phyloP scores from a whole-genome alignment of 2,888 invertebrate genomes.

The Metalampra italica region DNA sequence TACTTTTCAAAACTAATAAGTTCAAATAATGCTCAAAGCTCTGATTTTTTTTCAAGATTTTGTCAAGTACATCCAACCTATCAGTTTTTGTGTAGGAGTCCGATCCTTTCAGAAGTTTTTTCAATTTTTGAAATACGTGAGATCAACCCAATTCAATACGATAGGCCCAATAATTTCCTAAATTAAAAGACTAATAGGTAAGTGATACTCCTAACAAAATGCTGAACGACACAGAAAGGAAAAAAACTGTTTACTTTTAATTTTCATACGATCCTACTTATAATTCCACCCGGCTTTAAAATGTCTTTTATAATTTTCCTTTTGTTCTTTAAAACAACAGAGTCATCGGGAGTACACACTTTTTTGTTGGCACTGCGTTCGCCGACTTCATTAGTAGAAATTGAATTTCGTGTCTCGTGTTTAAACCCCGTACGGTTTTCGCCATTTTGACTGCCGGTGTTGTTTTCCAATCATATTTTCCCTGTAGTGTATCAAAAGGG shows the following conservation, averaged over 20 bases:
- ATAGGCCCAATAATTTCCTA: too few relatives aligned
- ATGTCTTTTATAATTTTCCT: constrained; percentile 39
- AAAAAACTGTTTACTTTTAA: constrained; percentile 22
- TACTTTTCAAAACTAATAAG: too few relatives aligned
- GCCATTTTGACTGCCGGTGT: background rate
- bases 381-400: constrained; percentile 45
- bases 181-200: too few relatives aligned
- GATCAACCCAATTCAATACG: too few relatives aligned
- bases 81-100: too few relatives aligned
- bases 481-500: background rate
- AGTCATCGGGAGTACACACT: constrained; percentile 34
- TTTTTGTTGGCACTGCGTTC: constrained; percentile 25
- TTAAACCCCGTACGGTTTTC: background rate
- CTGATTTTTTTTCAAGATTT: too few relatives aligned
- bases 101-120: too few relatives aligned
- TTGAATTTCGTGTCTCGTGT: constrained; percentile 28
- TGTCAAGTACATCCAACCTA: too few relatives aligned
- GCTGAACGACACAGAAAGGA: constrained; percentile 18
- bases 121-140: too few relatives aligned
- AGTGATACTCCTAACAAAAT: too few relatives aligned
- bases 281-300: constrained; percentile 23
- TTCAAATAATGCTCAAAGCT: too few relatives aligned
- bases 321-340: constrained; percentile 28
- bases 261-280: constrained; percentile 15
- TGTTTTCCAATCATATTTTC: background rate